A percentile compares a stretch with the other conserved stretches of the same genome.
Evolutionary conservation across 2,888 invertebrate species (phyloP).

Genomic region (Xylota segnis): DNA sequence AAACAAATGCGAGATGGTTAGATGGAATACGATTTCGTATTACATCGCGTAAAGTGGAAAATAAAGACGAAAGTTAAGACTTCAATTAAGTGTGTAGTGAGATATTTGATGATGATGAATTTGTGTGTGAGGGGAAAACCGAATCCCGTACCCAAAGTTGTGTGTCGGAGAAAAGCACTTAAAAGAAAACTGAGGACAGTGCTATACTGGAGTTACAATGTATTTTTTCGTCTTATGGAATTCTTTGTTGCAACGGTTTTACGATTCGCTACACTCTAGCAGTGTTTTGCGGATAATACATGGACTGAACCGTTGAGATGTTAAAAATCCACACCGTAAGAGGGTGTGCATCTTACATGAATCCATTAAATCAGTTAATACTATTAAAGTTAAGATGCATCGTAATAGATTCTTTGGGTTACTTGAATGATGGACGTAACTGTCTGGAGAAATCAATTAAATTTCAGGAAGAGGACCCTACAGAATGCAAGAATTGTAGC

Average conservation of each 20-base stretch:
- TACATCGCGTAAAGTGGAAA: constrained; percentile 30
- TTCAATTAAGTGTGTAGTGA: constrained; percentile 16
- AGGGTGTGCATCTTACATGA: background rate
- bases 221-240: background rate
- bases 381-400: background rate
- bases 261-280: background rate
- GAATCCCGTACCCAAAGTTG: no score
- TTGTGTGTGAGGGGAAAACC: background rate
- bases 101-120: constrained; percentile 33
- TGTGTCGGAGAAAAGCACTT: background rate
- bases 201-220: background rate
- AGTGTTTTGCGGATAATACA: background rate
- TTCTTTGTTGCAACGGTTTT: background rate
- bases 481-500: no score
- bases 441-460: no score
- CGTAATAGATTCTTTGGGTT: no score
- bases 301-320: background rate
- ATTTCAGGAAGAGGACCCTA: no score
- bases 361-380: background rate
- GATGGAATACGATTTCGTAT: background rate
- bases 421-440: no score
- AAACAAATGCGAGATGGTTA: constrained; percentile 2
- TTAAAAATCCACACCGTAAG: background rate
- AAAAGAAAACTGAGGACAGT: background rate
- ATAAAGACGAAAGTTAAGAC: constrained; percentile 33